Conservation (phyloP, 2,888 invertebrate species). For the Andrena haemorrhoa region DNA sequence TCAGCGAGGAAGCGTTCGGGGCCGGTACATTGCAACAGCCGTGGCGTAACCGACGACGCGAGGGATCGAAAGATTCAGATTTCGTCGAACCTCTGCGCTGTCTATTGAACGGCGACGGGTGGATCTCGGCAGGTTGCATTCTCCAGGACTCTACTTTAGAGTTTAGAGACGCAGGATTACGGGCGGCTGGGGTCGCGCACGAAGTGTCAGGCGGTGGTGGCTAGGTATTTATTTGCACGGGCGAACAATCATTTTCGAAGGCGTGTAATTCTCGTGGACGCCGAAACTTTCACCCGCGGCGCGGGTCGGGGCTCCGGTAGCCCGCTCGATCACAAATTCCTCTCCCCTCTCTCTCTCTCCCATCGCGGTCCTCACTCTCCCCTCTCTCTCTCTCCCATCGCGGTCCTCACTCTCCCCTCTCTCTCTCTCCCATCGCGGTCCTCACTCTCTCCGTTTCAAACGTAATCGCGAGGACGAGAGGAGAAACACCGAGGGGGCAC, state of each 20-base stretch:
- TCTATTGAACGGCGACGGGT: too few relatives aligned
- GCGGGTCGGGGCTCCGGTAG: conserved; percentile 21
- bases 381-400: conserved; percentile 6
- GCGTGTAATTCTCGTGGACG: conserved; percentile 38
- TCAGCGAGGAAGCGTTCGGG: background rate
- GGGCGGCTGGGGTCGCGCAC: background rate
- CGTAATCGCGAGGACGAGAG: conserved; percentile 11
- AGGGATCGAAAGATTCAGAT: too few relatives aligned
- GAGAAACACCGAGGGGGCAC: background rate
- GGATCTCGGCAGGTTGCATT: too few relatives aligned
- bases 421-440: conserved; percentile 1
- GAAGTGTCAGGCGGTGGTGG: background rate
- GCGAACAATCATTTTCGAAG: conserved; percentile 36
- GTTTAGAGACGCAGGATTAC: background rate
- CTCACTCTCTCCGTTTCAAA: background rate
- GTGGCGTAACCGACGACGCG: background rate
- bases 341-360: conserved; percentile 26
- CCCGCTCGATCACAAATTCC: conserved; percentile 51
- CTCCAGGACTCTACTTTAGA: too few relatives aligned
- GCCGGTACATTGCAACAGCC: background rate
- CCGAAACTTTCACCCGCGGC: conserved; percentile 57
- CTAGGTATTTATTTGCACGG: conserved; percentile 17
- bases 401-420: too few relatives aligned
- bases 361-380: background rate
- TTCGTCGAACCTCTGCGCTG: too few relatives aligned